Evolutionary conservation across 2,113 vertebrate genomes (phyloP).

Genomic region (Cromileptes altivelis): DNA sequence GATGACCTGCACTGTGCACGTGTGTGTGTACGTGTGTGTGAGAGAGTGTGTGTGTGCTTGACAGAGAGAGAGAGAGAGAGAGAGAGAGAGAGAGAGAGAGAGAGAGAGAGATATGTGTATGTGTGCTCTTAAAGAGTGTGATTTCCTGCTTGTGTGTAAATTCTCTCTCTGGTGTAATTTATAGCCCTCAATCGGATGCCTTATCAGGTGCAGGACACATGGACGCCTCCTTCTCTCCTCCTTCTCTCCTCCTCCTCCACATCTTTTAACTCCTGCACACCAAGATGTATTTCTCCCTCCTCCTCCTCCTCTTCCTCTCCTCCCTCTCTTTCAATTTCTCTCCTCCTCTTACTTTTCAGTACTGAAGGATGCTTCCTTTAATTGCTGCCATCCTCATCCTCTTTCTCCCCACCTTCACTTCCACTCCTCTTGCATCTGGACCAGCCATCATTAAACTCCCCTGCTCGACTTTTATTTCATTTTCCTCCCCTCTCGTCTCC

Average conservation of each 20-base stretch:
- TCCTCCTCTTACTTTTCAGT: conserved; percentile 41
- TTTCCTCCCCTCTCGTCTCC: not conserved
- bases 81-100: conserved; percentile 1
- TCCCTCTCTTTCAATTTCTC: conserved; percentile 44
- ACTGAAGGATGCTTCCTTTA: conserved; percentile 51
- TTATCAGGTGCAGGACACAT: conserved; percentile 83
- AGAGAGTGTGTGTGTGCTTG: conserved; percentile 25
- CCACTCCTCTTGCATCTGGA: conserved; percentile 29
- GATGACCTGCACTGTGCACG: conserved; percentile 80
- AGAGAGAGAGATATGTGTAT: conserved; percentile 22
- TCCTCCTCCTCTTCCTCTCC: conserved; percentile 29
- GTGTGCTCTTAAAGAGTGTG: conserved; percentile 38
- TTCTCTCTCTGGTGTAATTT: conserved; percentile 74
- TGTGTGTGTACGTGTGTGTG: conserved; percentile 47
- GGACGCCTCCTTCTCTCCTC: conserved; percentile 75
- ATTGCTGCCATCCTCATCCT: conserved; percentile 51
- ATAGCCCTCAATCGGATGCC: conserved; percentile 78
- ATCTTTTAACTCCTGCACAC: conserved; percentile 67
- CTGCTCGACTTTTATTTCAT: not conserved
- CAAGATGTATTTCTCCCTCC: conserved; percentile 52
- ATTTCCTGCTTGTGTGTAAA: conserved; percentile 62
- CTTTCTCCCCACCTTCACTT: conserved; percentile 23
- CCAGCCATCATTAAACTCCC: conserved; percentile 19
- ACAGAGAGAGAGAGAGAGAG: conserved; percentile 1
- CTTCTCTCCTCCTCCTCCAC: conserved; percentile 58